These are phyloP conservation scores for Dermatophagoides farinae DNA, from an alignment of 1,140 invertebrate genomes.

Conservation along the genomic window DNA sequence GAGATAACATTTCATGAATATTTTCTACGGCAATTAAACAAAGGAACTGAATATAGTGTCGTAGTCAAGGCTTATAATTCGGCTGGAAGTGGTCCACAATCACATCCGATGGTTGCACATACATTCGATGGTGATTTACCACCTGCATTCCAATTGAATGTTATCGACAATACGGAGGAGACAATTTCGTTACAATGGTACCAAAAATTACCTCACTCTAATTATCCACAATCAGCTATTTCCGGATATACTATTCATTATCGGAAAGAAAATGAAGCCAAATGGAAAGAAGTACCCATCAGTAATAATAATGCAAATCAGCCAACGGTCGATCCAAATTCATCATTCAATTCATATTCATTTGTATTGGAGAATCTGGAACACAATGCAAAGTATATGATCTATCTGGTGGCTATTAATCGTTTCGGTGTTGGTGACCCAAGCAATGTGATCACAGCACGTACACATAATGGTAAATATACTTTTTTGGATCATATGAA, in stretches of 20 bases:
- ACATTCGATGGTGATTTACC: conserved; percentile 21
- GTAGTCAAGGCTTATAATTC: conserved; percentile 21
- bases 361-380: conserved; percentile 10
- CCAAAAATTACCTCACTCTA: neutral
- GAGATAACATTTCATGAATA: conserved; percentile 17
- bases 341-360: neutral
- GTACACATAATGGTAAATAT: conserved; percentile 11
- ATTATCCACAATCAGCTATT: neutral
- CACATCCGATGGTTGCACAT: conserved; percentile 18
- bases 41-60: conserved; percentile 21
- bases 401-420: conserved; percentile 20
- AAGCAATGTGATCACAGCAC: conserved; percentile 16
- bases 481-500: too few relatives aligned
- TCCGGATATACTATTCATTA: conserved; percentile 6
- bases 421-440: conserved; percentile 19
- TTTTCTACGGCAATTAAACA: conserved; percentile 18
- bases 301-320: neutral
- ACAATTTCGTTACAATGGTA: conserved; percentile 19
- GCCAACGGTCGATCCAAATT: neutral
- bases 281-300: conserved; percentile 11
- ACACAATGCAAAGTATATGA: conserved; percentile 11
- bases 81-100: conserved; percentile 20
- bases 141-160: conserved; percentile 15
- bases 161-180: conserved; percentile 12
- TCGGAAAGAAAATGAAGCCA: conserved; percentile 2